phyloP scores from a whole-genome alignment of 2,113 vertebrate species.

The Chloropsis cyanopogon region DNA sequence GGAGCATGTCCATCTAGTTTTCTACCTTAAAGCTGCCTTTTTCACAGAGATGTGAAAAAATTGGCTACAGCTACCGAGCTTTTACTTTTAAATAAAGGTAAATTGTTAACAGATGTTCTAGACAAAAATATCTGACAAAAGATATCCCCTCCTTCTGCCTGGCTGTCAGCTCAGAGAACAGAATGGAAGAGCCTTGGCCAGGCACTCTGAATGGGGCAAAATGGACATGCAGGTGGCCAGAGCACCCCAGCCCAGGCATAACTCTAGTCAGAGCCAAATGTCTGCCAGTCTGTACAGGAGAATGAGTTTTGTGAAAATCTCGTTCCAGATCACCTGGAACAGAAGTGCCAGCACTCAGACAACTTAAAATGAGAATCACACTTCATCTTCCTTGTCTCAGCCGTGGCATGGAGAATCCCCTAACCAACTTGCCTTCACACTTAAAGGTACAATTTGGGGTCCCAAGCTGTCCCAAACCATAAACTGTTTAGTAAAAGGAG shows the following conservation, averaged over 20 bases:
- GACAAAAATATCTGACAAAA: not conserved
- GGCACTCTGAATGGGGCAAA: not conserved
- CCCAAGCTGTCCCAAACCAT: not conserved
- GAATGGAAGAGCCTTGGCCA: not conserved
- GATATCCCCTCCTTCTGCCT: not conserved
- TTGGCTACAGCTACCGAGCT: not conserved
- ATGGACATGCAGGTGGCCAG: accelerated
- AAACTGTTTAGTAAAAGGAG: not conserved
- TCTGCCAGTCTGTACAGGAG: not conserved
- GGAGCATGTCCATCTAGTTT: not conserved
- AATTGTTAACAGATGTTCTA: not conserved
- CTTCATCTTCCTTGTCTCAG: not conserved
- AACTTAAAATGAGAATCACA: not conserved
- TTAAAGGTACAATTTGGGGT: not conserved
- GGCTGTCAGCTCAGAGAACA: not conserved
- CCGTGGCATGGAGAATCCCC: not conserved
- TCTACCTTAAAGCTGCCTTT: not conserved
- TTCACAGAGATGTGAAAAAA: not conserved
- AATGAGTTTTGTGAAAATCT: not conserved
- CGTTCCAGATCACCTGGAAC: not conserved
- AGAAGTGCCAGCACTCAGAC: not conserved
- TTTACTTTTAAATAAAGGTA: not conserved
- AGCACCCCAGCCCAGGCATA: not conserved
- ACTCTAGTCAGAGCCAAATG: not conserved
- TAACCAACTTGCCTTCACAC: not conserved